Evolutionary conservation across 2,113 vertebrate species (phyloP).

Genomic region (Geothlypis trichas): DNA sequence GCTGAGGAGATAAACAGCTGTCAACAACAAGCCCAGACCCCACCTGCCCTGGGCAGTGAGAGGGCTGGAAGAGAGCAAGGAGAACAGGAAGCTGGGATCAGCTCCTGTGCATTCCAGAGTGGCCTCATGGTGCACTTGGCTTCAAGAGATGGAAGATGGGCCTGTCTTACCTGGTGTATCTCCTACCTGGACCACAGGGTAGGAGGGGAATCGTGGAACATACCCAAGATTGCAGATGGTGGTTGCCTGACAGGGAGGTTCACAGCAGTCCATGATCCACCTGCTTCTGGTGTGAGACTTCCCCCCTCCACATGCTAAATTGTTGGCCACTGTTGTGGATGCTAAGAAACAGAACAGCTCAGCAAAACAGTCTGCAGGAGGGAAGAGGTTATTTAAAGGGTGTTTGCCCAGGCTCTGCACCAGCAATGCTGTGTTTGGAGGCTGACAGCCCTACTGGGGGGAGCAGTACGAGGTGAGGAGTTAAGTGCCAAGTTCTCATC

Average conservation of each 20-base stretch:
- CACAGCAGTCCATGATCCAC: background rate
- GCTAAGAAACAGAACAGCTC: background rate
- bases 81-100: background rate
- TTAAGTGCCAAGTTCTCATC: conserved; percentile 19
- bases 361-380: background rate
- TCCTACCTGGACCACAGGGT: background rate
- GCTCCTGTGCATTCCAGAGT: background rate
- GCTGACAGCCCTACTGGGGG: background rate
- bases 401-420: background rate
- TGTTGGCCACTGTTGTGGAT: background rate
- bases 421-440: background rate
- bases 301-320: background rate
- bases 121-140: background rate
- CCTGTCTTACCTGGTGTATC: background rate
- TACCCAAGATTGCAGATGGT: background rate
- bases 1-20: background rate
- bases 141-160: background rate
- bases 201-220: background rate
- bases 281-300: background rate
- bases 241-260: background rate
- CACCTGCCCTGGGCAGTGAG: fast-evolving
- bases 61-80: background rate
- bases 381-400: background rate
- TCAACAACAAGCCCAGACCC: background rate
- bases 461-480: background rate